Base-by-base conservation (phyloP, 2,797 vertebrate species). In the Pantherophis vulpinus region DNA sequence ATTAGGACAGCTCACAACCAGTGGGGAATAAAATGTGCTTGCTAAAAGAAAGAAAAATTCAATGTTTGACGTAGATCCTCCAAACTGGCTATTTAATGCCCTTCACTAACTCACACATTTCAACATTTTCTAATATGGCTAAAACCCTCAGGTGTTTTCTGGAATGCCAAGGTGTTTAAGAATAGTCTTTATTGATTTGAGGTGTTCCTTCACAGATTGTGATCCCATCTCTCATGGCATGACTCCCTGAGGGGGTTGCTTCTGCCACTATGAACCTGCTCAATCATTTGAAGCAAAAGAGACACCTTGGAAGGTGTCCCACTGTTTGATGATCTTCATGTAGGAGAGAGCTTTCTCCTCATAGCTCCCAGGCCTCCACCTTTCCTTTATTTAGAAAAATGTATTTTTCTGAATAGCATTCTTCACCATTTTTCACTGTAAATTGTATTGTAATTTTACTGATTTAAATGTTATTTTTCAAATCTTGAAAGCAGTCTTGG, bases 1-100 rank as follows among this genome's bases (percentile, higher is more conserved):
- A 61, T 27, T 37, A 92, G 14, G n/a, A 94, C 90, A 92, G 86
- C 90, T 91, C 2, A 86, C 60, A 91, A 63, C 29, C 59, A 88
- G 20, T 60, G 29, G 29, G 86, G n/a, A n/a, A 23, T 3, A 70
- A 94, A 86, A 89, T 61, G 70, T 55, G 58, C n/a, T 93, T 92
- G 74, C 42, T 94, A 59, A 91, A 63, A 37, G 10, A 29, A 86
- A 93, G 32, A 74, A 87, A 91, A 29, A 27, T 47, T 51, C 0
- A 93, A 47, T 5, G 54, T 59, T 51, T 0, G 92, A 32, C 2
- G 14, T 66, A 88, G 59, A 83, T 94, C 60, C 9, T 37, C 10
- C 56, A 83, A 91, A 37, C 66, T 25, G 14, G 58, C 16, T 91
- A 87, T 42, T 32, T 89, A 59, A 54, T 42, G 61, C 86, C 47